phyloP scores from a whole-genome alignment of 2,888 invertebrate species.

The Drosophila borealis region DNA sequence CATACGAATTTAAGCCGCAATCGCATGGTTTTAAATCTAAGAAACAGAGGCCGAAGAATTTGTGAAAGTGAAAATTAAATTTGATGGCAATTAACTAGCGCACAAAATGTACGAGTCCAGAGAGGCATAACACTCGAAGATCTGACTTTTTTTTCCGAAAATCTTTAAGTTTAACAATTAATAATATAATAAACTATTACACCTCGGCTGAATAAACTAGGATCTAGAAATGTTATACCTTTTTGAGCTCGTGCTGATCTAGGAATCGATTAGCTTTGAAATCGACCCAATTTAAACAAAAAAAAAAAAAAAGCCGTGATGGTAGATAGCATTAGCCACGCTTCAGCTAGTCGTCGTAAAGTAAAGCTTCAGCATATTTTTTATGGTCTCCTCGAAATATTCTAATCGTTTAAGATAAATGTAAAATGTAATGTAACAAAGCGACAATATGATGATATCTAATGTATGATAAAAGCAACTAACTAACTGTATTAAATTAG shows the following conservation, averaged over 20 bases:
- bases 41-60: conserved; percentile 5
- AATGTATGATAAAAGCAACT: conserved; percentile 66
- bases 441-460: conserved; percentile 73
- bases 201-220: no score
- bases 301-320: background rate
- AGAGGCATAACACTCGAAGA: no score
- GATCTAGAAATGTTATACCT: background rate
- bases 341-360: conserved; percentile 75
- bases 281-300: background rate
- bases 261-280: conserved; percentile 14
- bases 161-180: no score
- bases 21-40: conserved; percentile 69
- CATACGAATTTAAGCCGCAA: conserved; percentile 78
- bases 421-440: conserved; percentile 79
- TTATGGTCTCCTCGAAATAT: conserved; percentile 55
- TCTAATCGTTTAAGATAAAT: conserved; percentile 61
- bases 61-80: conserved; percentile 39
- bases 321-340: conserved; percentile 57
- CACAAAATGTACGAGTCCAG: background rate
- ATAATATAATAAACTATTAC: no score
- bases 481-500: conserved; percentile 55
- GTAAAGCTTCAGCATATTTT: conserved; percentile 72
- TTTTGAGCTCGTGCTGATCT: background rate
- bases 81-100: conserved; percentile 48
- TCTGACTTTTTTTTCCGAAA: no score